phyloP scores from a whole-genome alignment of 2,113 vertebrate species.

The Ardeotis arabs region DNA sequence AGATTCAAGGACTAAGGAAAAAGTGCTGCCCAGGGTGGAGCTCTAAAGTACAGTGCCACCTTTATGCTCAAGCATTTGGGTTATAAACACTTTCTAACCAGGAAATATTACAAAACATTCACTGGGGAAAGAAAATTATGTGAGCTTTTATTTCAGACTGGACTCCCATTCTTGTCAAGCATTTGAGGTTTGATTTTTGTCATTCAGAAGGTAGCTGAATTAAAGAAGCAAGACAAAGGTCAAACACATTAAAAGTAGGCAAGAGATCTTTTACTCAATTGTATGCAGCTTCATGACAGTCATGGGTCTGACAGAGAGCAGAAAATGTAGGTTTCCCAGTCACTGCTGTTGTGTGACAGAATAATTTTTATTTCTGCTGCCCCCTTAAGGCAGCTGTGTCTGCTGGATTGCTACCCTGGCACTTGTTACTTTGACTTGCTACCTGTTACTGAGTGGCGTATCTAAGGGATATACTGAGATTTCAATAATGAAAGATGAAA shows the following conservation, averaged over 20 bases:
- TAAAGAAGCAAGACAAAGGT: background rate
- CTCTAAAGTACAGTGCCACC: background rate
- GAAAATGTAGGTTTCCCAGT: background rate
- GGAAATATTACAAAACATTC: conserved; percentile 46
- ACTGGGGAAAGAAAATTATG: background rate
- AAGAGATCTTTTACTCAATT: background rate
- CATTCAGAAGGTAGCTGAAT: background rate
- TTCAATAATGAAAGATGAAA: background rate
- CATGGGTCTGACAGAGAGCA: background rate
- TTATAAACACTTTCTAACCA: conserved; percentile 29
- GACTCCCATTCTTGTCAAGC: background rate
- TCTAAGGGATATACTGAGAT: background rate
- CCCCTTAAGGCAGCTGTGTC: background rate
- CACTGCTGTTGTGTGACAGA: background rate
- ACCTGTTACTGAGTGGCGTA: background rate
- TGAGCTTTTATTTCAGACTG: background rate
- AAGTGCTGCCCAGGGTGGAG: conserved; percentile 52
- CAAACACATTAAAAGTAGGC: background rate
- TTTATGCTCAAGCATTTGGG: background rate
- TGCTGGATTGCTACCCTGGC: background rate
- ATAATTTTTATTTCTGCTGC: background rate
- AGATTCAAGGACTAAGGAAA: conserved; percentile 25
- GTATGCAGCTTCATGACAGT: fast-evolving
- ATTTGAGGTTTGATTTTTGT: background rate
- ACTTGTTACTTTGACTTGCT: background rate